phyloP scores from a whole-genome alignment of 2,888 invertebrate species.

The Lacanobia oleracea region DNA sequence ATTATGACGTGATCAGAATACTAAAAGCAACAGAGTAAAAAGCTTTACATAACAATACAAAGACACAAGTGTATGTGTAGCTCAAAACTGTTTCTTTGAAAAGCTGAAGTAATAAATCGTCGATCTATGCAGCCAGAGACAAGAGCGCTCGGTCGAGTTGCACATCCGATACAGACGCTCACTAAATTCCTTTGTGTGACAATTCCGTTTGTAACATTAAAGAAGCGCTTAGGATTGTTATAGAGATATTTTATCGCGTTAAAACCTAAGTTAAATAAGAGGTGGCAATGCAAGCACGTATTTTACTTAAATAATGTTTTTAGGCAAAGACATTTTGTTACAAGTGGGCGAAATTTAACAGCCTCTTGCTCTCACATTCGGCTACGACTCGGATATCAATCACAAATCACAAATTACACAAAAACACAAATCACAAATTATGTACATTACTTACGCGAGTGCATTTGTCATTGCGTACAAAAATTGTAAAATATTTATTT shows the following conservation, averaged over 20 bases:
- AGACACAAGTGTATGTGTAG: constrained; percentile 17
- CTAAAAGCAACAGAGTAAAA: background rate
- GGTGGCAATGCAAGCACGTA: background rate
- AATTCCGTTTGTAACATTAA: constrained; percentile 37
- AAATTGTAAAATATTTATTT: too few species aligned
- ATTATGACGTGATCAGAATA: constrained; percentile 38
- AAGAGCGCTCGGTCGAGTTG: constrained; percentile 17
- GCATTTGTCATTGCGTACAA: too few species aligned
- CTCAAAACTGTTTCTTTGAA: constrained; percentile 32
- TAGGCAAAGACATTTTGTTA: background rate
- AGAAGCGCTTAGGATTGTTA: constrained; percentile 16
- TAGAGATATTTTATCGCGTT: constrained; percentile 1
- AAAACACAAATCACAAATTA: too few species aligned
- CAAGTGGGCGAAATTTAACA: background rate
- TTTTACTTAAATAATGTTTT: background rate
- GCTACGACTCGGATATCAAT: too few species aligned
- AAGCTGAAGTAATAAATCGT: constrained; percentile 28
- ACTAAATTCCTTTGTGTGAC: constrained; percentile 32
- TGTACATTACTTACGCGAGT: too few species aligned
- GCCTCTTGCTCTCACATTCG: background rate
- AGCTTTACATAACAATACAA: background rate
- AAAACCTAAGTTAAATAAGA: background rate
- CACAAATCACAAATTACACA: too few species aligned
- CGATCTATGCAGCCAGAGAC: constrained; percentile 9
- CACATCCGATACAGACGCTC: constrained; percentile 26